phyloP scores from a whole-genome alignment of 2,888 invertebrate genomes.

The Heliconius charithonia region DNA sequence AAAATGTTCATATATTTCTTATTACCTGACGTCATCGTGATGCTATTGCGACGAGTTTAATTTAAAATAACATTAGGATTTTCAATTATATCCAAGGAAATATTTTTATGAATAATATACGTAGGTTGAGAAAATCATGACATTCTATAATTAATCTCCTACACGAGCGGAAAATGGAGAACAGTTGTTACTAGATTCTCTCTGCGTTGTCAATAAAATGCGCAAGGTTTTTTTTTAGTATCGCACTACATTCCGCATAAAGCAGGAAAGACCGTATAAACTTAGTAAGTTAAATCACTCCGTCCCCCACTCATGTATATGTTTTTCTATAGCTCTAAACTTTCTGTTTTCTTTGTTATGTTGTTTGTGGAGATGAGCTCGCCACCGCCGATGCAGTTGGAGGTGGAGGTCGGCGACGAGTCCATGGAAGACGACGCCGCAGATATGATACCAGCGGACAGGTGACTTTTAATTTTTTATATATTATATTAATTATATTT shows the following conservation, averaged over 20 bases:
- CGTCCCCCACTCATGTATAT: neutral
- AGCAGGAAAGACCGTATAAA: too few species aligned
- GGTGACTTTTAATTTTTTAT: constrained; percentile 54
- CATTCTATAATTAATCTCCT: too few species aligned
- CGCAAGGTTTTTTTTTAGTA: neutral
- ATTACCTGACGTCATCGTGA: neutral
- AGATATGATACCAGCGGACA: constrained; percentile 73
- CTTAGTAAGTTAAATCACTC: neutral
- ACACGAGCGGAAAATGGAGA: too few species aligned
- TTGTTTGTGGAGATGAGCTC: constrained; percentile 68
- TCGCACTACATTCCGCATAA: neutral
- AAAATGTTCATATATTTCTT: neutral
- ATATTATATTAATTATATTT: neutral
- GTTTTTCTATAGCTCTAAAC: neutral
- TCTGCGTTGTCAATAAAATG: too few species aligned
- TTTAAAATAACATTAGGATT: neutral
- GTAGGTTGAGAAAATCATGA: neutral
- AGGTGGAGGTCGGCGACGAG: constrained; percentile 76
- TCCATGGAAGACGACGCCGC: constrained; percentile 75
- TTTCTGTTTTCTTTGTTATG: neutral
- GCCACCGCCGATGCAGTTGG: constrained; percentile 74
- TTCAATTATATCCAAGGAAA: neutral
- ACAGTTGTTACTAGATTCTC: too few species aligned
- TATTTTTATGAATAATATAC: neutral
- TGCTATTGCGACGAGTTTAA: neutral